Percentiles rank a stretch among this genome's conserved stretches.
phyloP scores from a whole-genome alignment of 2,888 invertebrate species.

The Stenotaenia linearis region DNA sequence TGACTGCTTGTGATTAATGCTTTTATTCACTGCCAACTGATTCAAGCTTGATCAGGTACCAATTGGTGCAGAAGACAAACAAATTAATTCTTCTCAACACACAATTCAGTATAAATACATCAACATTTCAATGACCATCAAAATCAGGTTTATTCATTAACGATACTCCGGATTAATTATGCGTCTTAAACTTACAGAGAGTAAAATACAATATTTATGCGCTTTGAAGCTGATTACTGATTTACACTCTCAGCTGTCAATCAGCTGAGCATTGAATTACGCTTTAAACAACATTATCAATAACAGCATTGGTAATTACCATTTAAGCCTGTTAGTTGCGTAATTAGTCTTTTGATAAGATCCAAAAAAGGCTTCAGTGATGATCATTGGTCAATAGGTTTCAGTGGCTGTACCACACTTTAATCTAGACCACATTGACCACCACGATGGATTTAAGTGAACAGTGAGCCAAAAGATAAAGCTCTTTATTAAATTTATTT shows the following conservation, averaged over 20 bases:
- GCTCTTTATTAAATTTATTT: not conserved
- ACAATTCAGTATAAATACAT: not conserved
- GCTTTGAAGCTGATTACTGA: not conserved
- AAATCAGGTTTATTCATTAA: not conserved
- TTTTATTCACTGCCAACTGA: not conserved
- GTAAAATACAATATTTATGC: not conserved
- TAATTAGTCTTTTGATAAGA: too few relatives aligned
- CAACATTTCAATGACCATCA: not conserved
- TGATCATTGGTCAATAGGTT: not conserved
- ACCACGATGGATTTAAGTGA: not conserved
- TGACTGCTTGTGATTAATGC: not conserved
- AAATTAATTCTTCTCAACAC: not conserved
- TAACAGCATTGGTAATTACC: too few relatives aligned
- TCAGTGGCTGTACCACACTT: not conserved
- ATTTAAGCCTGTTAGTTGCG: too few relatives aligned
- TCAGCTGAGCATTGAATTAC: not conserved
- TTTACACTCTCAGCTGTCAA: not conserved
- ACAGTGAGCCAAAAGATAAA: not conserved
- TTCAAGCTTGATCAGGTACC: not conserved
- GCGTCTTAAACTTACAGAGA: not conserved
- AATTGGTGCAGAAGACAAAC: not conserved
- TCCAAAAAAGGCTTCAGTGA: too few relatives aligned
- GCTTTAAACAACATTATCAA: not conserved
- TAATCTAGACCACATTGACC: not conserved
- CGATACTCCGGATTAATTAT: not conserved